Conservation (phyloP, 2,113 vertebrate species). For the Rynchops niger region DNA sequence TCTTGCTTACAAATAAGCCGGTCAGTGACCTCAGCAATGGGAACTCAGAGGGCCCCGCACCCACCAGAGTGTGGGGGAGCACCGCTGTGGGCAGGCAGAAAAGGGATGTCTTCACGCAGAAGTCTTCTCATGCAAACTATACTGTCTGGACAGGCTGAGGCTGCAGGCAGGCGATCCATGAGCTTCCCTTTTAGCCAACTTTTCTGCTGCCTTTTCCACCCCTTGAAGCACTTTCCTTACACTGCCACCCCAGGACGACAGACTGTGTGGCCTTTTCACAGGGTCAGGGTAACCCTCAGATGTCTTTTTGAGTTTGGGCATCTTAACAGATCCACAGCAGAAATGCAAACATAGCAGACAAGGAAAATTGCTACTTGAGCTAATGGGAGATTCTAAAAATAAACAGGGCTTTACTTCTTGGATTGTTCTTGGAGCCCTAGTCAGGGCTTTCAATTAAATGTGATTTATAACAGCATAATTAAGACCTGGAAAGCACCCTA, state of each 20-base stretch:
- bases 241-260: background rate
- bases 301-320: background rate
- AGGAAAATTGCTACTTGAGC: background rate
- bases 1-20: background rate
- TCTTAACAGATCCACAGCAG: background rate
- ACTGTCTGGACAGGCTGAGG: background rate
- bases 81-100: background rate
- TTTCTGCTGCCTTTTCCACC: background rate
- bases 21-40: background rate
- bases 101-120: background rate
- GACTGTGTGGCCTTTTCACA: background rate
- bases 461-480: background rate
- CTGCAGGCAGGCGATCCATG: background rate
- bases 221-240: background rate
- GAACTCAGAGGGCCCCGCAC: background rate
- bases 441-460: background rate
- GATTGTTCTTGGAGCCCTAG: background rate
- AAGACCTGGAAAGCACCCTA: slow-evolving; percentile 7
- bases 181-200: background rate
- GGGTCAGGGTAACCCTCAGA: background rate
- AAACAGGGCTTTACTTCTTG: background rate
- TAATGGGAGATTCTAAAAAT: background rate
- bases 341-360: background rate
- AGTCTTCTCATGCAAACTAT: background rate
- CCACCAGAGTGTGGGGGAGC: background rate